Percentiles rank a stretch among this genome's conserved stretches.
Evolutionary conservation across 1,140 invertebrate species (phyloP).

Genomic region (Microplitis demolitor): DNA sequence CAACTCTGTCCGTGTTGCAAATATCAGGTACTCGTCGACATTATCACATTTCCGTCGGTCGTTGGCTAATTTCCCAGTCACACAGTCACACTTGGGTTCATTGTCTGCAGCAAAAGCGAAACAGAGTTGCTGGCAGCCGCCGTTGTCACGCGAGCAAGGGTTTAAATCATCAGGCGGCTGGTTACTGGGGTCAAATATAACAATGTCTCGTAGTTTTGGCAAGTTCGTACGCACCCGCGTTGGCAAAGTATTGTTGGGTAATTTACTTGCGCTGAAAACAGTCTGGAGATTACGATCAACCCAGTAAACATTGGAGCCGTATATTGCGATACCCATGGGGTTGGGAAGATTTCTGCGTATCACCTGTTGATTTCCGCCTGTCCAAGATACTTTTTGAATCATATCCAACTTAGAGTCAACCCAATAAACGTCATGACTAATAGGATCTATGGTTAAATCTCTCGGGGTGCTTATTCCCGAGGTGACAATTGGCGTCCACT

Average conservation of each 20-base stretch:
- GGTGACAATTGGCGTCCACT: conserved; percentile 86
- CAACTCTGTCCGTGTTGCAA: conserved; percentile 90
- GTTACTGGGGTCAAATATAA: conserved; percentile 85
- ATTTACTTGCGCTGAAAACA: conserved; percentile 84
- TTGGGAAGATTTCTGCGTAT: conserved; percentile 90
- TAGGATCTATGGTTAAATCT: conserved; percentile 92
- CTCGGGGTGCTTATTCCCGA: conserved; percentile 89
- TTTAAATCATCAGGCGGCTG: conserved; percentile 82
- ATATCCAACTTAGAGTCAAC: conserved; percentile 92
- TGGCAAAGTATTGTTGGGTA: conserved; percentile 71
- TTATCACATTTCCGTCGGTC: conserved; percentile 77
- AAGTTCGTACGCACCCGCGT: conserved; percentile 80
- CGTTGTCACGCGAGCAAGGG: conserved; percentile 77
- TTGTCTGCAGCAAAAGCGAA: conserved; percentile 82
- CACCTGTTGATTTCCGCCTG: conserved; percentile 78
- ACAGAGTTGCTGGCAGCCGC: conserved; percentile 92
- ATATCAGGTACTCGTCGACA: conserved; percentile 87
- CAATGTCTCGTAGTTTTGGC: conserved; percentile 84
- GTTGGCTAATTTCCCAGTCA: conserved; percentile 75
- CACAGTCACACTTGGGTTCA: conserved; percentile 79
- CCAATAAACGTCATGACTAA: conserved; percentile 96
- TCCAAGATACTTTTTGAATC: conserved; percentile 87
- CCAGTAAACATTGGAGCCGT: conserved; percentile 89
- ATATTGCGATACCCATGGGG: conserved; percentile 91
- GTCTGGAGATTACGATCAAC: conserved; percentile 91